Evolutionary conservation across 2,888 invertebrate species (phyloP).

Genomic region (Stenichneumon culpator): DNA sequence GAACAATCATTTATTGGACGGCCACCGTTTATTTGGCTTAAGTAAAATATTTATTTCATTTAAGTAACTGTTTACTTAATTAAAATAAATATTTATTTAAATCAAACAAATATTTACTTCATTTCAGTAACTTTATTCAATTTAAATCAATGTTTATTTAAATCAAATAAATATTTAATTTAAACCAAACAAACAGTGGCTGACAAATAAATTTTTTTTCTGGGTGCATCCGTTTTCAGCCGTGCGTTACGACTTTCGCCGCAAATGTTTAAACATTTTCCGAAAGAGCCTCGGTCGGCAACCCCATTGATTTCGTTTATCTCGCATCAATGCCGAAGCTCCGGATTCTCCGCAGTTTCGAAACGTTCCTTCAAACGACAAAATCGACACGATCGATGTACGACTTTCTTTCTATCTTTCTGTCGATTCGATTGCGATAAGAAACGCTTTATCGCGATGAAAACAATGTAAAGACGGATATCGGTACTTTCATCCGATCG

Average conservation of each 20-base stretch:
- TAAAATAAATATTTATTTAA: no score
- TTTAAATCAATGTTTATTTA: no score
- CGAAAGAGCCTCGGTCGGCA: background rate
- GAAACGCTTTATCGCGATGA: background rate
- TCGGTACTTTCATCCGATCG: background rate
- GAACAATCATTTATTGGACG: no score
- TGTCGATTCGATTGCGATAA: background rate
- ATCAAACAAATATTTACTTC: no score
- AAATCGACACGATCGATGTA: background rate
- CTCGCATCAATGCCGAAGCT: background rate
- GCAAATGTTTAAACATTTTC: background rate
- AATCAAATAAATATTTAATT: no score
- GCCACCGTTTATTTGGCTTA: no score
- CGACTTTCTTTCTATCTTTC: background rate
- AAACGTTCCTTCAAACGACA: background rate
- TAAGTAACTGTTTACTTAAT: no score
- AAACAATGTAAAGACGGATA: background rate
- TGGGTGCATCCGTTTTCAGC: background rate
- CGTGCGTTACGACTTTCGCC: background rate
- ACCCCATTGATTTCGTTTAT: background rate
- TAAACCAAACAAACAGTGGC: no score
- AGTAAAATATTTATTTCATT: no score
- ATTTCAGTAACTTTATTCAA: no score
- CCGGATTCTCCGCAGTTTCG: background rate
- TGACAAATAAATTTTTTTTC: no score